phyloP scores from a whole-genome alignment of 2,797 vertebrate species.

The Crenuchus spilurus region DNA sequence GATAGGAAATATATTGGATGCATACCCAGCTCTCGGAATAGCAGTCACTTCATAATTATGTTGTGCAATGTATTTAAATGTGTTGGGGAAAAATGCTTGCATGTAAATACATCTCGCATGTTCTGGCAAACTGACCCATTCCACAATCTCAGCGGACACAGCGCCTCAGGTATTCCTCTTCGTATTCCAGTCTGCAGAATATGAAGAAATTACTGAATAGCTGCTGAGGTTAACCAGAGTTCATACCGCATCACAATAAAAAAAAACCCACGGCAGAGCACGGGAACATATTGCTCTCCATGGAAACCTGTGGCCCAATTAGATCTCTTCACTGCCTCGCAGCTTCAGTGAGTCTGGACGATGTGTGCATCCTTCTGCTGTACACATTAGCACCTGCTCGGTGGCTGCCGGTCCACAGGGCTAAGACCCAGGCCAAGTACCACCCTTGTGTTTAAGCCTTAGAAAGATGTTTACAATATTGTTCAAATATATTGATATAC shows the following conservation, averaged over 20 bases:
- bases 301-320: slow-evolving; percentile 60
- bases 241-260: slow-evolving; percentile 51
- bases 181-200: slow-evolving; percentile 40
- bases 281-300: slow-evolving; percentile 60
- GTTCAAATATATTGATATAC: too few species aligned
- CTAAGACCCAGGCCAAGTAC: slow-evolving; percentile 21
- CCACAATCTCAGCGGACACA: background rate
- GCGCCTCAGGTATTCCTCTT: slow-evolving; percentile 29
- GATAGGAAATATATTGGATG: background rate
- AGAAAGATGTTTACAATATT: too few species aligned
- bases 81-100: slow-evolving; percentile 2
- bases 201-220: slow-evolving; percentile 51
- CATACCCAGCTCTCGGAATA: background rate
- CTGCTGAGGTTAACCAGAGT: slow-evolving; percentile 53
- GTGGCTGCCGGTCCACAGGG: slow-evolving; percentile 27
- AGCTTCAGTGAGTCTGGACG: slow-evolving; percentile 52
- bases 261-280: slow-evolving; percentile 42
- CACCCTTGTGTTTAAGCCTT: background rate
- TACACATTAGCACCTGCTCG: slow-evolving; percentile 51
- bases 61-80: slow-evolving; percentile 3
- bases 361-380: slow-evolving; percentile 51
- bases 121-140: slow-evolving; percentile 6
- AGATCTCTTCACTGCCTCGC: slow-evolving; percentile 50
- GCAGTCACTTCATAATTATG: background rate
- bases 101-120: slow-evolving; percentile 5